These are phyloP conservation scores for Scatophagus argus DNA, from an alignment of 2,113 vertebrate species.

Conservation along the genomic window DNA sequence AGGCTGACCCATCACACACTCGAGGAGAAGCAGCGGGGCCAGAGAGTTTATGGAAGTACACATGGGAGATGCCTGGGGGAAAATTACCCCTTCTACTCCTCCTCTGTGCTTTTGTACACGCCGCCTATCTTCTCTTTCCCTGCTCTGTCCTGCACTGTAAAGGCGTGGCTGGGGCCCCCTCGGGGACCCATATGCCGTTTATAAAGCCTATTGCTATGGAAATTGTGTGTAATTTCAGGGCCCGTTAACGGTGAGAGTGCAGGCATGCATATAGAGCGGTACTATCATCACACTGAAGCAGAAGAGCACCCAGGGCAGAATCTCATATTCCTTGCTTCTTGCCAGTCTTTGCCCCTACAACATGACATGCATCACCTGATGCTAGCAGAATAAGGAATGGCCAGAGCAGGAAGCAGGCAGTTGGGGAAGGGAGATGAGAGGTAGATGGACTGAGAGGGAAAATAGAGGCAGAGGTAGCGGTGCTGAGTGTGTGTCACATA, in stretches of 20 bases:
- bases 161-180: constrained; percentile 41
- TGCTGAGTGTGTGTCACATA: constrained; percentile 18
- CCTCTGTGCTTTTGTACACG: constrained; percentile 18
- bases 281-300: constrained; percentile 60
- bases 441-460: constrained; percentile 39
- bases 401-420: constrained; percentile 18
- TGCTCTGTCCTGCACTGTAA: constrained; percentile 46
- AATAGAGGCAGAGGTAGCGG: constrained; percentile 27
- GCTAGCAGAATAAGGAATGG: constrained; percentile 52
- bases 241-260: constrained; percentile 56
- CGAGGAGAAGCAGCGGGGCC: constrained; percentile 25
- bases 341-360: constrained; percentile 38
- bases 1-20: constrained; percentile 57
- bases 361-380: constrained; percentile 59
- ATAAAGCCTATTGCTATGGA: constrained; percentile 68
- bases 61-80: constrained; percentile 47
- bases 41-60: constrained; percentile 59
- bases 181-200: constrained; percentile 64
- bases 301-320: constrained; percentile 55
- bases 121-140: constrained; percentile 30
- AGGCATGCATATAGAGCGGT: constrained; percentile 57
- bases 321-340: constrained; percentile 56
- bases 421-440: constrained; percentile 31
- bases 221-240: constrained; percentile 77
- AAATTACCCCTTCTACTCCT: constrained; percentile 40